These are phyloP conservation scores for Sisyra terminalis DNA, from an alignment of 2,888 invertebrate species.

Conservation along the genomic window DNA sequence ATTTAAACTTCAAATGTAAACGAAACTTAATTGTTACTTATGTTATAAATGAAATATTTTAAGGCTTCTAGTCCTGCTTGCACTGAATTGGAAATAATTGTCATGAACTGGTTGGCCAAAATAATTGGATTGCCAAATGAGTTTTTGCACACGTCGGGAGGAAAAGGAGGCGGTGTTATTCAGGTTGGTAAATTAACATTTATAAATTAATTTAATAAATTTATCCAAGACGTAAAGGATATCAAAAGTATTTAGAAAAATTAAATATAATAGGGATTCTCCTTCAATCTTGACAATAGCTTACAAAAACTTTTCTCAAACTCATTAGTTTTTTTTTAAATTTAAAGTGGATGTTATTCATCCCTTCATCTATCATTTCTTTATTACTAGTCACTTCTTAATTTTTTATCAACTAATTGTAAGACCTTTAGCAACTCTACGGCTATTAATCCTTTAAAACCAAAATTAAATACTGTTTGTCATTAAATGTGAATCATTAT, in stretches of 20 bases:
- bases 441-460: too few species aligned
- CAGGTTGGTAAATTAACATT: slow-evolving; percentile 61
- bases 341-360: too few species aligned
- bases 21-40: slow-evolving; percentile 3
- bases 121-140: slow-evolving; percentile 88
- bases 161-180: slow-evolving; percentile 86
- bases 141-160: slow-evolving; percentile 69
- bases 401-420: too few species aligned
- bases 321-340: not conserved
- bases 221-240: not conserved
- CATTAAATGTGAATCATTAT: too few species aligned
- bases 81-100: slow-evolving; percentile 92
- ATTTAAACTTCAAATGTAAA: slow-evolving; percentile 22
- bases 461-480: too few species aligned
- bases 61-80: slow-evolving; percentile 95
- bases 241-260: not conserved
- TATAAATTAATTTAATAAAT: slow-evolving; percentile 6
- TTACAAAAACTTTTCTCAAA: not conserved
- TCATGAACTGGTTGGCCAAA: slow-evolving; percentile 97
- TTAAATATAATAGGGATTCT: not conserved
- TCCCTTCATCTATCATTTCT: too few species aligned
- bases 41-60: slow-evolving; percentile 12
- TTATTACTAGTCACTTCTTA: too few species aligned
- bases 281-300: too few species aligned
- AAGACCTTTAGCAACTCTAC: too few species aligned